Conservation (phyloP, 23 tunicate species). For the Pegea sp. region DNA sequence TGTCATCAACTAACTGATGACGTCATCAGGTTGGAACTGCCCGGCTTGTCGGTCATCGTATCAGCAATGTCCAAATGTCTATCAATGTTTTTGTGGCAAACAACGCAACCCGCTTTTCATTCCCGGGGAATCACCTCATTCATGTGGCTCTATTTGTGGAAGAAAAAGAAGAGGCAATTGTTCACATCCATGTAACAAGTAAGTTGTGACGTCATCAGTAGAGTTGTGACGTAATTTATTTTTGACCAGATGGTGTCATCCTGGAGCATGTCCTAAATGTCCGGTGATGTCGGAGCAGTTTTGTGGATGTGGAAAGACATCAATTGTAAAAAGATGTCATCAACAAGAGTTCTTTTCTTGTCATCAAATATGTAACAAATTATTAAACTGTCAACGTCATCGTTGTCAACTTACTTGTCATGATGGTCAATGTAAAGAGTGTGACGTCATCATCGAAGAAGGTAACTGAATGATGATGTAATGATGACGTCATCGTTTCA, state of each 20-base stretch:
- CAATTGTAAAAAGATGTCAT: slow-evolving; percentile 44
- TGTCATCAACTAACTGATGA: no score
- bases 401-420: slow-evolving; percentile 41
- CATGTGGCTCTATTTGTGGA: slow-evolving; percentile 72
- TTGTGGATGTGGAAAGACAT: slow-evolving; percentile 39
- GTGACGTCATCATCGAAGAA: slow-evolving; percentile 20
- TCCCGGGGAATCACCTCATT: slow-evolving; percentile 71
- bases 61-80: slow-evolving; percentile 34
- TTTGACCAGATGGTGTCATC: slow-evolving; percentile 47
- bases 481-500: no score
- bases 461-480: slow-evolving; percentile 6
- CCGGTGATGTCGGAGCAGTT: slow-evolving; percentile 47
- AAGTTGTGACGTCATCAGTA: slow-evolving; percentile 2
- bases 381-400: slow-evolving; percentile 38
- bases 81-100: slow-evolving; percentile 80
- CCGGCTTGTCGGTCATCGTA: slow-evolving; percentile 79
- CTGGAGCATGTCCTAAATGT: slow-evolving; percentile 84
- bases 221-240: background rate
- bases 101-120: slow-evolving; percentile 31
- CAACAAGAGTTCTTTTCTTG: slow-evolving; percentile 27
- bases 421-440: slow-evolving; percentile 27
- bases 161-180: slow-evolving; percentile 33
- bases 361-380: slow-evolving; percentile 28
- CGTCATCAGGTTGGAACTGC: slow-evolving; percentile 82
- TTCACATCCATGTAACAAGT: slow-evolving; percentile 69